A percentile compares a stretch with the other conserved stretches of the same genome.
Conservation (phyloP, 2,113 vertebrate genomes). For the Pelvicachromis taeniatus region DNA sequence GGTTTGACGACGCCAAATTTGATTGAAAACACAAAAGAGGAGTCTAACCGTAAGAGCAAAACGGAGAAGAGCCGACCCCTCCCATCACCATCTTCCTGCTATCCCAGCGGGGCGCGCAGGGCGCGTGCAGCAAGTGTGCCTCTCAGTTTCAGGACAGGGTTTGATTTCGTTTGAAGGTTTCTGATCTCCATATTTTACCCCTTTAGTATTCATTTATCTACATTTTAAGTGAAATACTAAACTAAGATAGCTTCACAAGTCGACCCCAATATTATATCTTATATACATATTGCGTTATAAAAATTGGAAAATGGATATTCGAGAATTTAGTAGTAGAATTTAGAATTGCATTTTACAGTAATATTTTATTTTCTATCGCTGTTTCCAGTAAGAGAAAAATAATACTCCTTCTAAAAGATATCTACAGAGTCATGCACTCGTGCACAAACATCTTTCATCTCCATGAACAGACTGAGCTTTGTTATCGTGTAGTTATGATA, state of each 20-base stretch:
- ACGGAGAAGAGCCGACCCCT: conserved; percentile 1
- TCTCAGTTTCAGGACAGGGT: conserved; percentile 23
- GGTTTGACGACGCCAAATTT: conserved; percentile 65
- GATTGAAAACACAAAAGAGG: conserved; percentile 62
- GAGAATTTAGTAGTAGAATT: background rate
- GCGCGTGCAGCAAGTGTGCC: conserved; percentile 72
- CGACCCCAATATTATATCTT: background rate
- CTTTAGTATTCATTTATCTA: background rate
- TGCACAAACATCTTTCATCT: background rate
- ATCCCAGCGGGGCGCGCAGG: conserved; percentile 23
- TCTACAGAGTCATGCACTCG: background rate
- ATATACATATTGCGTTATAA: background rate
- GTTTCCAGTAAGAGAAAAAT: background rate
- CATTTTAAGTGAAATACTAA: background rate
- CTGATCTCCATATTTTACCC: background rate
- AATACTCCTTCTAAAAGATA: background rate
- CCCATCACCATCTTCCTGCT: background rate
- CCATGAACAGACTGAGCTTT: background rate
- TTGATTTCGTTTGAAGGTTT: background rate
- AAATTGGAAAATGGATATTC: background rate
- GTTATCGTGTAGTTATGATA: conserved; percentile 8
- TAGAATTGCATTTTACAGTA: background rate
- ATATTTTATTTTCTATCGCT: background rate
- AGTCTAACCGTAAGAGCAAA: conserved; percentile 60
- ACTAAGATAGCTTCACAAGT: background rate